Percentiles rank a stretch among this genome's conserved stretches.
phyloP scores from a whole-genome alignment of 2,797 vertebrate species.

The Thripadectes ignobilis region DNA sequence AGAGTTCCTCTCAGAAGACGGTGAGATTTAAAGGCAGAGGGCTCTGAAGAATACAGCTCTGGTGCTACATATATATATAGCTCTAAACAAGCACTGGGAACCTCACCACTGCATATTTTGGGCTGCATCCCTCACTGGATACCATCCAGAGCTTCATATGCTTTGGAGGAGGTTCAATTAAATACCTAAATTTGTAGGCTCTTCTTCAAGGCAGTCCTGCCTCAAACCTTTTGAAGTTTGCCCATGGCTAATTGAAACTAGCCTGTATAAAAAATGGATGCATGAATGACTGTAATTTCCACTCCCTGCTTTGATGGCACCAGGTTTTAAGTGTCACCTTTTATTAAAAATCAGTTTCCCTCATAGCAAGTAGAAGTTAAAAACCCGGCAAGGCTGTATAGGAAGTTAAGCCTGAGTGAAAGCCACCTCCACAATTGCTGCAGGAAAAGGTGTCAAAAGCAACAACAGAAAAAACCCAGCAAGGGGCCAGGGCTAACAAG shows the following conservation, averaged over 20 bases:
- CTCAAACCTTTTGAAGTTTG: neutral
- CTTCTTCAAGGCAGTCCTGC: neutral
- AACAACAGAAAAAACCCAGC: neutral
- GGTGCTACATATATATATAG: neutral
- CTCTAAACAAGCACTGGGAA: neutral
- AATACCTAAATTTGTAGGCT: neutral
- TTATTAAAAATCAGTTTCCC: neutral
- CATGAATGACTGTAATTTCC: neutral
- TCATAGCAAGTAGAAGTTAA: conserved; percentile 6
- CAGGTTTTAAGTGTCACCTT: neutral
- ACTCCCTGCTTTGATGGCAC: neutral
- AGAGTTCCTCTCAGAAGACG: neutral
- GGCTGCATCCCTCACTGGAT: neutral
- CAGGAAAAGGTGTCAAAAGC: conserved; percentile 27
- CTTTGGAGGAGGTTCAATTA: neutral
- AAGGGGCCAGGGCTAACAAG: conserved; percentile 5
- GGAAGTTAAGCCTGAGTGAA: conserved; percentile 23
- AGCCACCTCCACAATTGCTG: conserved; percentile 14
- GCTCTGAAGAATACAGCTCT: neutral
- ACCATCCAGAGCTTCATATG: neutral
- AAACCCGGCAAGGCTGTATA: neutral
- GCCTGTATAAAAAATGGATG: neutral
- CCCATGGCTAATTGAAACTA: neutral
- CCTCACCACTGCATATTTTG: neutral
- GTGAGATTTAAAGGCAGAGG: neutral